Percentiles rank a stretch among this genome's conserved stretches.
phyloP scores from a whole-genome alignment of 2,888 invertebrate genomes.

The Selenia dentaria region DNA sequence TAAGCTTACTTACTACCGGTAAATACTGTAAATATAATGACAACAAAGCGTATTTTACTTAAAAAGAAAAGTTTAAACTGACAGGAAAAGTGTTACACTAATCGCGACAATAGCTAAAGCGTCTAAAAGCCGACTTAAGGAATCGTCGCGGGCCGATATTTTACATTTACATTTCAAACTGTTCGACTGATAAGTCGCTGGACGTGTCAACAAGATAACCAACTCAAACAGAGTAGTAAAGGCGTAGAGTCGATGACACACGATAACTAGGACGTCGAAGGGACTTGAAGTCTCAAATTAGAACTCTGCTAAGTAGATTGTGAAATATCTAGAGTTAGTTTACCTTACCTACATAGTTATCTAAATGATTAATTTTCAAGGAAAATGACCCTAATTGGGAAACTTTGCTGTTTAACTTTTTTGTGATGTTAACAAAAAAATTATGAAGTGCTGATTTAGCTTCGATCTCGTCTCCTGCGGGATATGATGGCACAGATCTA shows the following conservation, averaged over 20 bases:
- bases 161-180: too few species aligned
- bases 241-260: slow-evolving; percentile 66
- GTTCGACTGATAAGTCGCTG: slow-evolving; percentile 75
- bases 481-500: too few species aligned
- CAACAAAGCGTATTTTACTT: too few species aligned
- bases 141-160: slow-evolving; percentile 28
- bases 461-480: too few species aligned
- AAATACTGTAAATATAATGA: too few species aligned
- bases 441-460: too few species aligned
- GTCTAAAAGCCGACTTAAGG: slow-evolving; percentile 36
- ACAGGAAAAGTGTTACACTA: too few species aligned
- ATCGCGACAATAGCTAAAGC: slow-evolving; percentile 23
- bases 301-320: background rate
- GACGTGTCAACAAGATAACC: slow-evolving; percentile 78
- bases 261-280: slow-evolving; percentile 50
- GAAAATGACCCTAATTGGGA: too few species aligned
- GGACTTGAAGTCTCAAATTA: slow-evolving; percentile 10
- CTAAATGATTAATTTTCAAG: background rate
- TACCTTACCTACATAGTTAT: background rate
- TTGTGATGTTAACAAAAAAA: too few species aligned
- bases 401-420: too few species aligned
- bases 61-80: too few species aligned
- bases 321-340: background rate
- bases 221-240: slow-evolving; percentile 67
- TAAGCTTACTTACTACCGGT: too few species aligned